These are phyloP conservation scores for Tinea trinotella DNA, from an alignment of 2,888 invertebrate genomes.

Conservation along the genomic window DNA sequence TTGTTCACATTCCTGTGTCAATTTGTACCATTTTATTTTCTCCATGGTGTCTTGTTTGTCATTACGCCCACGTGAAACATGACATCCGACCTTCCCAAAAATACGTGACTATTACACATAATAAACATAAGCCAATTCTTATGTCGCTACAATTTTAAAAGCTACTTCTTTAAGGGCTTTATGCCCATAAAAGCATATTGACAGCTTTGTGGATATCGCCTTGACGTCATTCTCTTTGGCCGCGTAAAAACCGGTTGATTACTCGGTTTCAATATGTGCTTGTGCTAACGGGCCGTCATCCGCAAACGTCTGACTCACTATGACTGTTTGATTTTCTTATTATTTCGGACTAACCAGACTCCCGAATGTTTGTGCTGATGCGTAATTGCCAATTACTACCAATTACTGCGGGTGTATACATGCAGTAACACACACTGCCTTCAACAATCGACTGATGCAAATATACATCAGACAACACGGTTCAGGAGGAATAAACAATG, in stretches of 20 bases:
- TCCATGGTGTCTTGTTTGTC: background rate
- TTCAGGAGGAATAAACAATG: constrained; percentile 5
- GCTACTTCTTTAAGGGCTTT: constrained; percentile 21
- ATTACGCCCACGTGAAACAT: background rate
- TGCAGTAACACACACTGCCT: background rate
- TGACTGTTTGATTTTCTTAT: constrained; percentile 31
- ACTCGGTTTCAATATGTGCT: constrained; percentile 22
- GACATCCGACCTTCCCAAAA: background rate
- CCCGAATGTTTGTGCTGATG: background rate
- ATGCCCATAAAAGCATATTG: constrained; percentile 35
- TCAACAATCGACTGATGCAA: background rate
- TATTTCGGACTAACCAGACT: constrained; percentile 23
- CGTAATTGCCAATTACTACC: constrained; percentile 4
- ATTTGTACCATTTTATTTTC: constrained; percentile 20
- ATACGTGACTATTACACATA: background rate
- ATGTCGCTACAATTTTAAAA: background rate
- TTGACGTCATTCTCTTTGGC: constrained; percentile 25
- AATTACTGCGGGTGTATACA: background rate
- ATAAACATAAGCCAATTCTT: background rate
- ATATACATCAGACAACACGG: background rate
- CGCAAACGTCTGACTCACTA: constrained; percentile 30
- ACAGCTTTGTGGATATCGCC: constrained; percentile 23
- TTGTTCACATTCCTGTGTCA: constrained; percentile 23
- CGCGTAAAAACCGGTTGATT: constrained; percentile 54
- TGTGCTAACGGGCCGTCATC: constrained; percentile 52